These are phyloP conservation scores for Ictalurus furcatus DNA, from an alignment of 2,113 vertebrate species.

Conservation along the genomic window DNA sequence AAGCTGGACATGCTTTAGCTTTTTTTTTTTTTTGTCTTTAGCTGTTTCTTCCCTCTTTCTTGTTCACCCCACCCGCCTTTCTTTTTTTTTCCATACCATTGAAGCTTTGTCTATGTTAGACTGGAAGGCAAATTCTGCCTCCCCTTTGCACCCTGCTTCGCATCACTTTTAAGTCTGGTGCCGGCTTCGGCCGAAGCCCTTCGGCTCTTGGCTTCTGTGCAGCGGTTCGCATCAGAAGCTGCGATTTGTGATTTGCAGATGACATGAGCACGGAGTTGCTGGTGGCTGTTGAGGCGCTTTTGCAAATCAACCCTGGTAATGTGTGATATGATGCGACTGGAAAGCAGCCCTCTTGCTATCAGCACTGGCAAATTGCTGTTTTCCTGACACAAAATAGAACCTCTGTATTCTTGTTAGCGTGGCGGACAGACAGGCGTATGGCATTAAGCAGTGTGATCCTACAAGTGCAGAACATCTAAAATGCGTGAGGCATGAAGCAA, in stretches of 20 bases:
- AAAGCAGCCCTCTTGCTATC: constrained; percentile 58
- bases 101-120: constrained; percentile 86
- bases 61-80: constrained; percentile 64
- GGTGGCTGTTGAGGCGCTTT: constrained; percentile 83
- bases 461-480: constrained; percentile 32
- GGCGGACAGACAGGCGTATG: constrained; percentile 57
- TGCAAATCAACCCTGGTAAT: constrained; percentile 79
- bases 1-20: constrained; percentile 74
- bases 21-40: constrained; percentile 61
- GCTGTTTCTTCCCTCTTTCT: constrained; percentile 61
- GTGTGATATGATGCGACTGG: constrained; percentile 70
- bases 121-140: constrained; percentile 86
- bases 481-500: constrained; percentile 14
- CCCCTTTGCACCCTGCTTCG: constrained; percentile 88
- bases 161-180: constrained; percentile 91
- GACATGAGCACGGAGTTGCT: constrained; percentile 83
- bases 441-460: constrained; percentile 12
- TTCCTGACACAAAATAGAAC: constrained; percentile 70
- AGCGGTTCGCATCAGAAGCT: constrained; percentile 89
- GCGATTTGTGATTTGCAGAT: constrained; percentile 94
- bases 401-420: constrained; percentile 66
- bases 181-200: constrained; percentile 83
- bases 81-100: constrained; percentile 80
- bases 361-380: constrained; percentile 69
- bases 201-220: constrained; percentile 88